Evolutionary conservation across 1,140 invertebrate genomes (phyloP), one percentile per base, ranked within the genome.

Genomic region (Trypoxylus dichotomus): DNA sequence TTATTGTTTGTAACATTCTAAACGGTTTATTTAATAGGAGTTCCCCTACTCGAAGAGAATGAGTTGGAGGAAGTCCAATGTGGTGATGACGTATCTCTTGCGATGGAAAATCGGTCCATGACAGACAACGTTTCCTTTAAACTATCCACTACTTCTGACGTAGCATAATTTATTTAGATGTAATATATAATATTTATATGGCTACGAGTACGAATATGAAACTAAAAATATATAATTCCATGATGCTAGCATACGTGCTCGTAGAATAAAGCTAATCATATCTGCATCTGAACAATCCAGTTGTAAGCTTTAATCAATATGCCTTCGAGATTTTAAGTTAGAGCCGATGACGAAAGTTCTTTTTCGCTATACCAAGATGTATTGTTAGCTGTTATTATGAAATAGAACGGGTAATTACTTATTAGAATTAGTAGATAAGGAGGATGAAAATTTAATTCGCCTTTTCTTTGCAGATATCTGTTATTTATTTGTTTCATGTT

Each of bases 11-110:
- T 37, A 37, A 42, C 5, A 1, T 74, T 11, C 15, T 54, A 54
- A 19, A 19, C 6, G 47, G 11, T 63, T 63, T 76, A 24, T 42
- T 76, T 27, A 10, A n/a, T 74, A 86, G 85, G 83, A 80, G 85
- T 86, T 76, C 85, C 85, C 19, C 77, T 86, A 63, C 77, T 86
- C 58, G 85, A 86, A 79, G 85, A 85, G 71, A 86, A 80, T 76
- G 85, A 86, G 79, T 74, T 85, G 10, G 85, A 86, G 78, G 85
- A 86, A 79, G 79, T 82, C n/a, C 82, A 82, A 75, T 80, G 76
- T 27, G 80, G 80, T 13, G 80, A 81, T 19, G 79, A 79, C 37
- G 60, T 79, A 37, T 83, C 81, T n/a, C 32, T 81, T 24, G 81
- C 80, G 3, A 79, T 83, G 63, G 84, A 84, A 37, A 83, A 84